Evolutionary conservation across 1,140 invertebrate species (phyloP), one percentile per base, ranked within the genome.

Genomic region (Achatina immaculata): DNA sequence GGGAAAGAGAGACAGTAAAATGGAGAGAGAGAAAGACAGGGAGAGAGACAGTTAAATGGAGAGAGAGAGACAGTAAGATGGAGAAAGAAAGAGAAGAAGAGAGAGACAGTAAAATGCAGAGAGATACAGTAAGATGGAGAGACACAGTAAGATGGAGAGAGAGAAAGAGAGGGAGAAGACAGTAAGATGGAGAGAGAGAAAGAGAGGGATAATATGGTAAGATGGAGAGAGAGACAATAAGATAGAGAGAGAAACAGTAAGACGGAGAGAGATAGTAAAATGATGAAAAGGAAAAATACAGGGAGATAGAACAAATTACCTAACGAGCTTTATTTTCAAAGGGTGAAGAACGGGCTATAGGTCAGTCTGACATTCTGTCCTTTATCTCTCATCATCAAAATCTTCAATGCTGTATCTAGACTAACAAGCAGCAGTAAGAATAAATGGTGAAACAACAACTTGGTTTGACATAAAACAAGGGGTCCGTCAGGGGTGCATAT

Each of bases 21-120:
- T 65, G 31, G 62, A 65, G 7, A 28, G 62, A 65, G 7, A 28
- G 62, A 65, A 11, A 28, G 62, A 65, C n/a, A 28, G 62, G n/a
- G 7, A 28, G 62, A 65, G 7, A 28, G 62, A 65, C n/a, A 28
- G 62, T 11, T 65, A 28, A 24, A 65, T 65, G n/a, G 24, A 65
- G n/a, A 65, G 7, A 65, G 62, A 65, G 7, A 65, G 62, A 65
- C n/a, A 65, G 62, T 11, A 11, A 65, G 62, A 65, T 65, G n/a
- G 62, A 65, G 7, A 65, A 24, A 65, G 7, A 65, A 24, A 65
- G 7, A 65, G 62, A 65, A 11, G n/a, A 24, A 65, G 7, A 65
- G 62, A 65, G 7, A 65, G 62, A 65, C n/a, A 65, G 62, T 11
- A 11, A 65, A 24, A 65, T 65, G n/a, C 7, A 65, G 7, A 65